Percentiles rank a stretch among this genome's conserved stretches.
phyloP scores from a whole-genome alignment of 2,797 vertebrate genomes.

The Chaetodon trifasciatus region DNA sequence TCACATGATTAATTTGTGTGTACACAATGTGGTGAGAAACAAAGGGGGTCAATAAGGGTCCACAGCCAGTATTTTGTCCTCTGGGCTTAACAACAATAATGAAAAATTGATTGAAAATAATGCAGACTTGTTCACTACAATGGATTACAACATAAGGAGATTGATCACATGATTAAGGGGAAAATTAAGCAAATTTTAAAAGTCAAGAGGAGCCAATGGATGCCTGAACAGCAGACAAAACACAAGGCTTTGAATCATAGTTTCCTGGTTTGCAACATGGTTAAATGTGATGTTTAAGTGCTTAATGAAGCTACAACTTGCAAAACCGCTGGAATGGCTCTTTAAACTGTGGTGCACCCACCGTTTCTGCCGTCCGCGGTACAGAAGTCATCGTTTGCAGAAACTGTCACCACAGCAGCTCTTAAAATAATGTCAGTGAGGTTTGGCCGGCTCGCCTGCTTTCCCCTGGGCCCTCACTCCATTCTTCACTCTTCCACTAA shows the following conservation, averaged over 20 bases:
- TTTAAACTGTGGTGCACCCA: constrained; percentile 16
- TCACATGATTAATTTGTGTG: too few species aligned
- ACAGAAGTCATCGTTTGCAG: constrained; percentile 54
- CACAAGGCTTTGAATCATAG: background rate
- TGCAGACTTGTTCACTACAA: background rate
- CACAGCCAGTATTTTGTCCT: too few species aligned
- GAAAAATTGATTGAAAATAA: too few species aligned
- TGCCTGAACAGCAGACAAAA: background rate
- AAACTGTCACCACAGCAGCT: constrained; percentile 70
- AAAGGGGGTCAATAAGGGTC: too few species aligned
- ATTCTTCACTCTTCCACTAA: constrained; percentile 53
- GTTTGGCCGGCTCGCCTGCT: constrained; percentile 38
- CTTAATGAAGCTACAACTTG: background rate
- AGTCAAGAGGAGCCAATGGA: background rate
- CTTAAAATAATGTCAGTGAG: constrained; percentile 65
- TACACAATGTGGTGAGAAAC: too few species aligned
- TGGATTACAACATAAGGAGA: background rate
- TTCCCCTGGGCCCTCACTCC: constrained; percentile 31
- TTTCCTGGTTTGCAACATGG: background rate
- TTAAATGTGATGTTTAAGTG: background rate
- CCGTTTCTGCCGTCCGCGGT: constrained; percentile 21
- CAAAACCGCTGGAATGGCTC: constrained; percentile 27
- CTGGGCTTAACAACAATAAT: too few species aligned
- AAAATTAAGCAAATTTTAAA: background rate
- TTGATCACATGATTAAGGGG: background rate